Percentiles rank a stretch among this genome's conserved stretches.
phyloP scores from a whole-genome alignment of 2,113 vertebrate genomes.

The Carollia perspicillata region DNA sequence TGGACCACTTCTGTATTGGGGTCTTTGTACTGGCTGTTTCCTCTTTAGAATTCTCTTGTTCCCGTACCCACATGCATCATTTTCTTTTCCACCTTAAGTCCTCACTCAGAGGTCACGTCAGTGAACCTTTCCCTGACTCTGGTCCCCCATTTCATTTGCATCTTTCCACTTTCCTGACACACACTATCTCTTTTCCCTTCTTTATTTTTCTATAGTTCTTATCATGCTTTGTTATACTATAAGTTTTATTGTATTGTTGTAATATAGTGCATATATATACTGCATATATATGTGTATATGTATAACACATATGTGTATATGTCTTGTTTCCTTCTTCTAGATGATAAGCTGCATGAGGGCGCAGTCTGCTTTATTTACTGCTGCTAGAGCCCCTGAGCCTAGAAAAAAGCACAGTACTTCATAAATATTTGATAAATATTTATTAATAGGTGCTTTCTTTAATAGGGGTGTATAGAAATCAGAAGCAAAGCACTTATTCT shows the following conservation, averaged over 20 bases:
- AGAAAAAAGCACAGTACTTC: not conserved
- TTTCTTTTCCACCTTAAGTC: not conserved
- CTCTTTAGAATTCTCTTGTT: not conserved
- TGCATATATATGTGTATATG: no score
- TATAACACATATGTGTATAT: not conserved
- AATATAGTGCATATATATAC: not conserved
- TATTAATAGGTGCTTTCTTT: not conserved
- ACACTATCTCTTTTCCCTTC: no score
- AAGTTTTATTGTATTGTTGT: not conserved
- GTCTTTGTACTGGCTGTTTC: not conserved
- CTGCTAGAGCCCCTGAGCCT: not conserved
- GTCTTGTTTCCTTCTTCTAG: not conserved
- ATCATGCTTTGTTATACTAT: not conserved
- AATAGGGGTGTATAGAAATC: not conserved
- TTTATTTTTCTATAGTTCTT: not conserved
- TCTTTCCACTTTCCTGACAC: not conserved
- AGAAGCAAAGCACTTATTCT: not conserved
- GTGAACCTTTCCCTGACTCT: not conserved
- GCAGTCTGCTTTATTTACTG: not conserved
- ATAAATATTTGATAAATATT: not conserved
- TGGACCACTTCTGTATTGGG: not conserved
- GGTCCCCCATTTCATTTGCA: not conserved
- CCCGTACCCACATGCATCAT: not conserved
- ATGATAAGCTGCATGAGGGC: not conserved
- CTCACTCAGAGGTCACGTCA: not conserved